Conservation (phyloP, 2,797 vertebrate species). For the Setipinna tenuifilis region DNA sequence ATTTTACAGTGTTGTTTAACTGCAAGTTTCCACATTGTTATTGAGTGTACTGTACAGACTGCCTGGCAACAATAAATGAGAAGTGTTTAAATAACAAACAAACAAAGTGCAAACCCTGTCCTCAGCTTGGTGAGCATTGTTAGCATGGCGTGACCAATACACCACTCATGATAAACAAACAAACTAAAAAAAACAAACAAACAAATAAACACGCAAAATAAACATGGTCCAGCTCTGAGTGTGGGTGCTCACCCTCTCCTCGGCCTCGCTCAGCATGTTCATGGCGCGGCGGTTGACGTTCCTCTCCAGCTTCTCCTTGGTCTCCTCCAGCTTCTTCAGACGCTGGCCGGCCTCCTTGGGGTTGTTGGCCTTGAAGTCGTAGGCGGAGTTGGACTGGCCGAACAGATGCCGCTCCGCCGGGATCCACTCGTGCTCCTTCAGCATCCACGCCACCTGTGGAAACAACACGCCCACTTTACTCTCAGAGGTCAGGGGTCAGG, state of each 20-base stretch:
- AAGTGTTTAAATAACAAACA: no score
- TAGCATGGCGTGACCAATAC: no score
- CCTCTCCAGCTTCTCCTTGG: constrained; percentile 81
- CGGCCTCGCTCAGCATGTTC: constrained; percentile 88
- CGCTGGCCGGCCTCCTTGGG: constrained; percentile 84
- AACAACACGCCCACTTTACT: not conserved
- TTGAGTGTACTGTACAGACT: no score
- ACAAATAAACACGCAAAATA: not conserved
- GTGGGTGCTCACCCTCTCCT: constrained; percentile 82
- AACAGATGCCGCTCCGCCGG: constrained; percentile 85
- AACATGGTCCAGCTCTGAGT: no score
- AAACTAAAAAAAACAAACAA: not conserved
- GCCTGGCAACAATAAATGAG: no score
- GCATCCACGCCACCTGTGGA: constrained; percentile 85
- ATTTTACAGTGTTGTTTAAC: no score
- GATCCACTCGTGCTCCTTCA: constrained; percentile 92
- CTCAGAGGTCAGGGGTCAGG: not conserved
- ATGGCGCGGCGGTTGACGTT: constrained; percentile 89
- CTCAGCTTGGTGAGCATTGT: no score
- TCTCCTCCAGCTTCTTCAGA: constrained; percentile 86
- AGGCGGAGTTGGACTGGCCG: constrained; percentile 87
- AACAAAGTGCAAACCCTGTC: no score
- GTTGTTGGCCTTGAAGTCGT: constrained; percentile 88
- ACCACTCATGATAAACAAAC: no score
- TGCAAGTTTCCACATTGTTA: no score